Percentiles rank a stretch among this genome's conserved stretches.
These are phyloP conservation scores for Gobionotothen gibberifrons DNA, from an alignment of 2,797 vertebrate species.

Conservation along the genomic window DNA sequence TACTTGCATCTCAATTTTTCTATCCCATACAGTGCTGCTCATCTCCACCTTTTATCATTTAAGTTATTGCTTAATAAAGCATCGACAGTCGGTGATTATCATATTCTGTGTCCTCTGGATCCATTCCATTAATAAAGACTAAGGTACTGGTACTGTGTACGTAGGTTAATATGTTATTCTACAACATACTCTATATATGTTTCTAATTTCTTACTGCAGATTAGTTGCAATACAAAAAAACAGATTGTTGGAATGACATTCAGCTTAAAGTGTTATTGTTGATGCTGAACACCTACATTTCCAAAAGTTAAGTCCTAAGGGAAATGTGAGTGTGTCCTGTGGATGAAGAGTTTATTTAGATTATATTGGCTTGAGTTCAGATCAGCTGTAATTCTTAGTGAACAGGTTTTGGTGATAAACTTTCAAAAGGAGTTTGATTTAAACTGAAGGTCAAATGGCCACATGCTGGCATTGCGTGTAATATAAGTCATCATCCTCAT, in stretches of 20 bases:
- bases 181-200: constrained; percentile 47
- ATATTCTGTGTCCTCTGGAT: constrained; percentile 35
- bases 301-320: constrained; percentile 68
- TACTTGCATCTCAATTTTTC: constrained; percentile 6
- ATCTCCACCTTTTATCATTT: constrained; percentile 24
- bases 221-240: constrained; percentile 60
- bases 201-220: constrained; percentile 52
- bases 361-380: constrained; percentile 5
- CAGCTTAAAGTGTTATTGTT: constrained; percentile 37
- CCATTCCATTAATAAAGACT: constrained; percentile 51
- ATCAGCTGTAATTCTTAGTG: constrained; percentile 8
- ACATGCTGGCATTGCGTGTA: constrained; percentile 14
- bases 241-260: constrained; percentile 62
- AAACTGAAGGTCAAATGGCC: background rate
- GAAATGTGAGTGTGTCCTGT: constrained; percentile 41
- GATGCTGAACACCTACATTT: constrained; percentile 39
- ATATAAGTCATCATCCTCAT: constrained; percentile 1
- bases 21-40: background rate
- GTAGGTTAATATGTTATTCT: constrained; percentile 68
- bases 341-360: constrained; percentile 20
- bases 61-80: constrained; percentile 72
- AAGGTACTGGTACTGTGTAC: constrained; percentile 56
- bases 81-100: constrained; percentile 45
- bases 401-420: background rate
- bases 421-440: constrained; percentile 11